Evolutionary conservation across 2,888 invertebrate genomes (phyloP).

Genomic region (Lucinisca nassula): DNA sequence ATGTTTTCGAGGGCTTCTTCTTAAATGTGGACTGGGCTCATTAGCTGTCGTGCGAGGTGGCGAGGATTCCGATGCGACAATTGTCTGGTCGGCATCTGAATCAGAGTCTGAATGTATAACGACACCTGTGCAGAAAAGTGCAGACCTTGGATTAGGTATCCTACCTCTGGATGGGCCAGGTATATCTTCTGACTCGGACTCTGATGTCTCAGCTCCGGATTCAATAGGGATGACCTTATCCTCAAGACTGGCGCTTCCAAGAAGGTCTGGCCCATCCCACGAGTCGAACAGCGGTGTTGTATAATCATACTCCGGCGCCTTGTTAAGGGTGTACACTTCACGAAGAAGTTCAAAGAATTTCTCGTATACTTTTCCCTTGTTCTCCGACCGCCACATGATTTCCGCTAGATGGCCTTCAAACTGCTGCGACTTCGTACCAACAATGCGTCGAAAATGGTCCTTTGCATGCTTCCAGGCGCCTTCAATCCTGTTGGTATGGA

Average conservation of each 20-base stretch:
- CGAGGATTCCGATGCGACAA: background rate
- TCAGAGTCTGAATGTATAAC: background rate
- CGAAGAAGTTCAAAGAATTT: background rate
- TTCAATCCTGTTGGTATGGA: background rate
- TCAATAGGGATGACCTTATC: background rate
- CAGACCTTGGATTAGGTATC: background rate
- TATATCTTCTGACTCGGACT: background rate
- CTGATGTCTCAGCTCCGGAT: background rate
- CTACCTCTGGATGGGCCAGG: background rate
- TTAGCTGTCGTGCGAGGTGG: background rate
- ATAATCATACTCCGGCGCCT: background rate
- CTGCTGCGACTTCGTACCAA: background rate
- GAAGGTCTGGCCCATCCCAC: background rate
- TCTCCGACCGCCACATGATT: background rate
- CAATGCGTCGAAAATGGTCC: background rate
- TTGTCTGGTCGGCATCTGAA: background rate
- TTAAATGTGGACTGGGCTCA: background rate
- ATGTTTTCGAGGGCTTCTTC: background rate
- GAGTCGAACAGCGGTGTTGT: background rate
- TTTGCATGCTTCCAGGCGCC: background rate
- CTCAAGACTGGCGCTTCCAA: background rate
- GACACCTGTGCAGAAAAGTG: background rate
- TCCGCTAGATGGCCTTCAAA: background rate
- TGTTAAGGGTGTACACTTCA: background rate
- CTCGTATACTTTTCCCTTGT: background rate